A percentile compares a stretch with the other conserved stretches of the same genome.
Evolutionary conservation across 2,888 invertebrate species (phyloP).

Genomic region (Syrphus vitripennis): DNA sequence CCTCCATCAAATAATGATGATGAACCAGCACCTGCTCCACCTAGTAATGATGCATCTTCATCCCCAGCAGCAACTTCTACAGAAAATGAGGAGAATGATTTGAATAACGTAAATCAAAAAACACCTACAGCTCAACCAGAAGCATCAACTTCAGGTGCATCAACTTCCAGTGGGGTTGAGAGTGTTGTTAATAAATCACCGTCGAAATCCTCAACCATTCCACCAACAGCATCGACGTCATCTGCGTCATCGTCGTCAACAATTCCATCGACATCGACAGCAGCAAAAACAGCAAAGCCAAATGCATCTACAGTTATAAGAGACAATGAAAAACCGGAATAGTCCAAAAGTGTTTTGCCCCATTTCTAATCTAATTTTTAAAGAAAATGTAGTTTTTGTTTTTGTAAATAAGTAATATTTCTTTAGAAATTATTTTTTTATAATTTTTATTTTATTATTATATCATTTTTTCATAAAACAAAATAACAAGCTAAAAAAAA

Average conservation of each 20-base stretch:
- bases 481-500: neutral
- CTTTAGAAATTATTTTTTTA: slow-evolving; percentile 48
- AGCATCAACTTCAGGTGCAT: slow-evolving; percentile 37
- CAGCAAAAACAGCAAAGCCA: slow-evolving; percentile 62
- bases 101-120: slow-evolving; percentile 24
- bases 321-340: slow-evolving; percentile 64
- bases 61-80: slow-evolving; percentile 35
- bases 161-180: slow-evolving; percentile 24
- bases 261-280: neutral
- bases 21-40: slow-evolving; percentile 34
- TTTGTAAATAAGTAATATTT: slow-evolving; percentile 69
- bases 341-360: slow-evolving; percentile 49
- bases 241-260: slow-evolving; percentile 14
- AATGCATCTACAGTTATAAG: slow-evolving; percentile 55
- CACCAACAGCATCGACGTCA: slow-evolving; percentile 34
- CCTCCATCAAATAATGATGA: slow-evolving; percentile 49
- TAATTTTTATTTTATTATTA: slow-evolving; percentile 8
- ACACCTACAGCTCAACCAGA: slow-evolving; percentile 27
- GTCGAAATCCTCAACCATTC: slow-evolving; percentile 77
- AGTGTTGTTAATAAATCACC: slow-evolving; percentile 41
- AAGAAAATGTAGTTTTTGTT: slow-evolving; percentile 33
- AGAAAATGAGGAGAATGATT: slow-evolving; percentile 16
- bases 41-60: slow-evolving; percentile 46
- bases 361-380: slow-evolving; percentile 39
- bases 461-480: slow-evolving; percentile 33